Percentiles rank a stretch among this genome's conserved stretches.
Evolutionary conservation across 2,797 vertebrate species (phyloP).

Genomic region (Melopsittacus undulatus): DNA sequence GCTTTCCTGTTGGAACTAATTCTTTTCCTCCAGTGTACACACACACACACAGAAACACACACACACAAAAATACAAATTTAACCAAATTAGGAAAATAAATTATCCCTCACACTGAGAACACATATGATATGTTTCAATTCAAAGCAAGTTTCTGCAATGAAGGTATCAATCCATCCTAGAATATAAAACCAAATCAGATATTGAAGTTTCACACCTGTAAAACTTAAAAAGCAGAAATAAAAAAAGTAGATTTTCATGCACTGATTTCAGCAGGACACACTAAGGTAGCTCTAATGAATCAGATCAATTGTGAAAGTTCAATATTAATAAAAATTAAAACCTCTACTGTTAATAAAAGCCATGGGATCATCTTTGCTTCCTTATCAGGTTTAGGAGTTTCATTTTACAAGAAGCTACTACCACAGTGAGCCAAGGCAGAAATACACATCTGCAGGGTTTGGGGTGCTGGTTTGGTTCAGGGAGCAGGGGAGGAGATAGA

Average conservation of each 20-base stretch:
- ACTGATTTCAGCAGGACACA: neutral
- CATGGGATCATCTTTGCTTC: neutral
- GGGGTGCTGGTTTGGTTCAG: neutral
- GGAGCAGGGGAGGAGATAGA: rapidly evolving
- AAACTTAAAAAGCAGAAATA: neutral
- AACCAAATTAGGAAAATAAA: constrained; percentile 46
- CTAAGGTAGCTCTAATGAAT: neutral
- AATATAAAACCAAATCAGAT: neutral
- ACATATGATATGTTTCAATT: neutral
- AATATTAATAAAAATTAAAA: neutral
- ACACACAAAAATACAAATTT: neutral
- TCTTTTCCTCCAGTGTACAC: neutral
- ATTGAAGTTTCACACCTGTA: neutral
- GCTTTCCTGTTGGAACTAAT: neutral
- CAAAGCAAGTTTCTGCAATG: constrained; percentile 11
- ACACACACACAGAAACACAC: neutral
- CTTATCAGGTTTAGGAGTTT: neutral
- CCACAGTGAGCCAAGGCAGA: neutral
- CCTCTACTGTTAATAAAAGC: neutral
- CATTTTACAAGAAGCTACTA: neutral
- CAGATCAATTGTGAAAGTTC: neutral
- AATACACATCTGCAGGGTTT: neutral
- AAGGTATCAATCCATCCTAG: neutral
- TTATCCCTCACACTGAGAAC: neutral
- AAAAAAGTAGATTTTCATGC: neutral